Conservation (phyloP, 2,113 vertebrate species). For the Xiphophorus couchianus region DNA sequence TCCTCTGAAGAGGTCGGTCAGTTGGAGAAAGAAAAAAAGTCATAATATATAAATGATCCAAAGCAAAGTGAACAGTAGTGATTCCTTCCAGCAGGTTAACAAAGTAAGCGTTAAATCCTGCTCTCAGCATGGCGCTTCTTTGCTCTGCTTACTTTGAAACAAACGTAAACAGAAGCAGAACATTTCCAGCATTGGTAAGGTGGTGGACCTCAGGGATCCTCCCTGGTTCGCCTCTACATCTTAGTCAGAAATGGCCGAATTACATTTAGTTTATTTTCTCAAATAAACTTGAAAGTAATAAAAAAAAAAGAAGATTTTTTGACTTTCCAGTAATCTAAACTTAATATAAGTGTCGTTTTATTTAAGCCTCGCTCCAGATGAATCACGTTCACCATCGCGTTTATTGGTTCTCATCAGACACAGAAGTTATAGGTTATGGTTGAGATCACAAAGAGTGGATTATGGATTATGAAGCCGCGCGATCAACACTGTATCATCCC, state of each 20-base stretch:
- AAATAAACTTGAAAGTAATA: too few species aligned
- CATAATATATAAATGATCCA: background rate
- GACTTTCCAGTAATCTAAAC: constrained; percentile 8
- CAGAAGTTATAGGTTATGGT: background rate
- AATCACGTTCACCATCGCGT: background rate
- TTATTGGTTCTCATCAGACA: background rate
- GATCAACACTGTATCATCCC: background rate
- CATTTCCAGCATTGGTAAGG: constrained; percentile 17
- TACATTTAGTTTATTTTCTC: constrained; percentile 18
- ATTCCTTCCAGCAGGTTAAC: constrained; percentile 78
- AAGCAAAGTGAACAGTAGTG: constrained; percentile 80
- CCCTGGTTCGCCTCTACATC: constrained; percentile 2
- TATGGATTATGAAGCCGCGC: background rate
- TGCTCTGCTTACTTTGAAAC: constrained; percentile 2
- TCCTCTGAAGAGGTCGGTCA: constrained; percentile 69
- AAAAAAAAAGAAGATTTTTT: background rate
- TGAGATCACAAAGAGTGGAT: background rate
- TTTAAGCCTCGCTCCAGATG: background rate
- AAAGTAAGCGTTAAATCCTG: too few species aligned
- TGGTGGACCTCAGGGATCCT: constrained; percentile 17
- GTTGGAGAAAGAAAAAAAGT: constrained; percentile 5
- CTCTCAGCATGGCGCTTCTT: too few species aligned
- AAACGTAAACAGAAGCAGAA: constrained; percentile 52
- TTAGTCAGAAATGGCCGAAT: constrained; percentile 7
- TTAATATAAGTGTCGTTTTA: background rate